phyloP scores from a whole-genome alignment of 2,113 vertebrate species.

The Carollia perspicillata region DNA sequence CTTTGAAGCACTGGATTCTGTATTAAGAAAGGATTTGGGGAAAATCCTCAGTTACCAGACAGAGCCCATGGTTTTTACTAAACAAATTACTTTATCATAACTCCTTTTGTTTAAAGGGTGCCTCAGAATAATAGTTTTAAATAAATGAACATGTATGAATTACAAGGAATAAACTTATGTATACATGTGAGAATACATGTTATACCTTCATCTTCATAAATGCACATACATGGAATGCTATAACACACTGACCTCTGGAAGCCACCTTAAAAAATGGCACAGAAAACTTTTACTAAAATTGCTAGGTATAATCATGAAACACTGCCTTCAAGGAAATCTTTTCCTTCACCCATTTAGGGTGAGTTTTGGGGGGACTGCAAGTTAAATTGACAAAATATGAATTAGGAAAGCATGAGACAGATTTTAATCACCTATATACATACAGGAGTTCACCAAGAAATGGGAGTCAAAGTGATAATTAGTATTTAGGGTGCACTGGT shows the following conservation, averaged over 20 bases:
- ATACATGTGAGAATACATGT: neutral
- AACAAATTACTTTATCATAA: neutral
- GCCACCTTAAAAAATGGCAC: neutral
- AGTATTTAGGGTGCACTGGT: neutral
- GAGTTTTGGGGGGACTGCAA: neutral
- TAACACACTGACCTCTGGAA: neutral
- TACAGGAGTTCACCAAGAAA: neutral
- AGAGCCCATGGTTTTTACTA: neutral
- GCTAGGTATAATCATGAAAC: neutral
- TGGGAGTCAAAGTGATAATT: neutral
- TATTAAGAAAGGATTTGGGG: neutral
- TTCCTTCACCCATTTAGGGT: neutral
- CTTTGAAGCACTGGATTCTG: neutral
- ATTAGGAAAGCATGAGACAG: neutral
- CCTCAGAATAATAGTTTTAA: neutral
- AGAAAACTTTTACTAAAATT: neutral
- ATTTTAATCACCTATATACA: neutral
- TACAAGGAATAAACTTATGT: neutral
- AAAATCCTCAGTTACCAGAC: neutral
- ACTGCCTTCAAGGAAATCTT: neutral
- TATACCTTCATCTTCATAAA: neutral
- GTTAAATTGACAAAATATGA: neutral
- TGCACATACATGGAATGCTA: neutral
- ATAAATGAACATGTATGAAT: neutral
- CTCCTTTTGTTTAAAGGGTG: neutral